These are phyloP conservation scores for Polyergus mexicanus DNA, from an alignment of 1,140 invertebrate species.

Conservation along the genomic window DNA sequence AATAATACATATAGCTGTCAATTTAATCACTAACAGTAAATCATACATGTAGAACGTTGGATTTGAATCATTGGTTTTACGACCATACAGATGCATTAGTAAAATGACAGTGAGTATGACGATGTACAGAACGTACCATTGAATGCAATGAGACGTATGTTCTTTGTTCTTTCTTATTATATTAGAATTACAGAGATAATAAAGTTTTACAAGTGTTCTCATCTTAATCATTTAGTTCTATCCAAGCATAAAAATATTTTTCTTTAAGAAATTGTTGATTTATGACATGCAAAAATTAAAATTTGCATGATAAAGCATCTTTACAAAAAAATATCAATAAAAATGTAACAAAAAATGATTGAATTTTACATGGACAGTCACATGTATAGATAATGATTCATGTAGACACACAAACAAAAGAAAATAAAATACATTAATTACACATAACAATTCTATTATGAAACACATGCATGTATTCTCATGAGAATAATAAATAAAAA, in stretches of 20 bases:
- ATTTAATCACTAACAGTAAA: constrained; percentile 65
- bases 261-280: constrained; percentile 25
- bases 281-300: constrained; percentile 31
- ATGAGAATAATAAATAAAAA: constrained; percentile 52
- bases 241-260: constrained; percentile 27
- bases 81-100: constrained; percentile 58
- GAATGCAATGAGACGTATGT: constrained; percentile 43
- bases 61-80: constrained; percentile 67
- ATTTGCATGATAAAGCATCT: constrained; percentile 24
- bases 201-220: constrained; percentile 72
- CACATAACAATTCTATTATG: constrained; percentile 26
- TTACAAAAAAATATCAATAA: constrained; percentile 40
- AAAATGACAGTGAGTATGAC: constrained; percentile 57
- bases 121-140: constrained; percentile 59
- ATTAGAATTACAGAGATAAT: constrained; percentile 46
- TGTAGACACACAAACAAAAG: constrained; percentile 43
- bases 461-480: constrained; percentile 65
- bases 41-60: constrained; percentile 46
- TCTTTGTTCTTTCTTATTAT: constrained; percentile 37
- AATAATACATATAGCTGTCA: constrained; percentile 64
- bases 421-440: constrained; percentile 59
- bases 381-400: background rate
- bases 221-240: constrained; percentile 54
- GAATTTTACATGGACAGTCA: constrained; percentile 7
- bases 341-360: constrained; percentile 35